A percentile compares a stretch with the other conserved stretches of the same genome.
Evolutionary conservation across 2,888 invertebrate species (phyloP).

Genomic region (Tipula vernalis): DNA sequence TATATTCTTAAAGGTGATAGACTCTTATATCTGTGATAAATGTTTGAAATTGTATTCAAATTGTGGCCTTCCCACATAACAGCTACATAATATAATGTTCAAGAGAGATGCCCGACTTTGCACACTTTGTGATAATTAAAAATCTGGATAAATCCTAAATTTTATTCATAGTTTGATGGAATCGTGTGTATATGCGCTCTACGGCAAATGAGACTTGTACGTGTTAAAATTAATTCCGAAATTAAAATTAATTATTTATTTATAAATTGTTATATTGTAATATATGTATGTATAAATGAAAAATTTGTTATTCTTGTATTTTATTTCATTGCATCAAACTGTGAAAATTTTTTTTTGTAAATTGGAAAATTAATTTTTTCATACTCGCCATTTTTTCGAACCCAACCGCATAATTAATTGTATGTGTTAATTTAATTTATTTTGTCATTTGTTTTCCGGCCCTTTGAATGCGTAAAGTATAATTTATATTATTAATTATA

Average conservation of each 20-base stretch:
- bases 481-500: not conserved
- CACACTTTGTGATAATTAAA: not conserved
- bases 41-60: not conserved
- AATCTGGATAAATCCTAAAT: not conserved
- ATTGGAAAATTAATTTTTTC: not conserved
- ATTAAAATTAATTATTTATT: not conserved
- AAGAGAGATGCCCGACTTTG: not conserved
- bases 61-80: not conserved
- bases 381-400: not conserved
- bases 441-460: not conserved
- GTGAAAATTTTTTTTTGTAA: not conserved
- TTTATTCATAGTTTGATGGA: not conserved
- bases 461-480: not conserved
- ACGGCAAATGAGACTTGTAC: not conserved
- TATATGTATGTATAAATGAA: not conserved
- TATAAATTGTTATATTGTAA: not conserved
- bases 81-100: no score
- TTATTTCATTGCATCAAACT: not conserved
- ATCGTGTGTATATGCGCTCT: not conserved
- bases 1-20: not conserved
- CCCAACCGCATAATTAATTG: not conserved
- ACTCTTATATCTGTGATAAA: not conserved
- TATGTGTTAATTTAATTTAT: not conserved
- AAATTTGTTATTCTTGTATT: not conserved
- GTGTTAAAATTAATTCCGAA: not conserved